These are phyloP conservation scores for Tupaia chinensis DNA, from an alignment of 2,113 vertebrate species.

Conservation along the genomic window DNA sequence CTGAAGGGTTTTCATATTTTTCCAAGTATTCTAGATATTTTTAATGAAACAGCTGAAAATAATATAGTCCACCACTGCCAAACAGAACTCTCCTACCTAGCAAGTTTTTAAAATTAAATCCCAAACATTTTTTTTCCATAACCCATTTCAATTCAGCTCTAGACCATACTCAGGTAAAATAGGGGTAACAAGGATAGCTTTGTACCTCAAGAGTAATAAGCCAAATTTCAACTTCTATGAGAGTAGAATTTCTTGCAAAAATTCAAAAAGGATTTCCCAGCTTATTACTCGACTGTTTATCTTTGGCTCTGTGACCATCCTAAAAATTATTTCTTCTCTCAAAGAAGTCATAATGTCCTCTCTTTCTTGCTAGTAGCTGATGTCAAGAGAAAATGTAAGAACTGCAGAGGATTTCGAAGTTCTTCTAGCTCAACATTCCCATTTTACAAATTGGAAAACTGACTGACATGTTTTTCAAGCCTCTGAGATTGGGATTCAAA, in stretches of 20 bases:
- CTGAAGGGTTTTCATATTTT: background rate
- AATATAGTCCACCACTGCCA: background rate
- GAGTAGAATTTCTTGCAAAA: background rate
- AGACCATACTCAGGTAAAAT: background rate
- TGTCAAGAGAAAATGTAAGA: constrained; percentile 28
- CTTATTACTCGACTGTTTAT: background rate
- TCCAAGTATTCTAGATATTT: background rate
- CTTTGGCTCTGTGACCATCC: background rate
- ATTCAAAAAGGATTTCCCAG: background rate
- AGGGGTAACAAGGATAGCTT: background rate
- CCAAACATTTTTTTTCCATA: background rate
- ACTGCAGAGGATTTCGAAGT: background rate
- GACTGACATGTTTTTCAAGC: no score
- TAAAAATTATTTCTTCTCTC: constrained; percentile 10
- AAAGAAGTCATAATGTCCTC: background rate
- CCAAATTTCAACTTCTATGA: background rate
- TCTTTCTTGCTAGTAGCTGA: background rate
- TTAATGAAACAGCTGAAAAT: background rate
- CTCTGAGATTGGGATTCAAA: no score
- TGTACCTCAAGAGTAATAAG: background rate
- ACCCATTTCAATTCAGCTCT: background rate
- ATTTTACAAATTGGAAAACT: background rate
- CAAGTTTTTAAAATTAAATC: constrained; percentile 28
- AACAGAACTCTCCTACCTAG: background rate
- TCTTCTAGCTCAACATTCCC: background rate